Percentiles rank a stretch among this genome's conserved stretches.
These are phyloP conservation scores for Eupeodes corollae DNA, from an alignment of 1,140 invertebrate genomes.

Conservation along the genomic window DNA sequence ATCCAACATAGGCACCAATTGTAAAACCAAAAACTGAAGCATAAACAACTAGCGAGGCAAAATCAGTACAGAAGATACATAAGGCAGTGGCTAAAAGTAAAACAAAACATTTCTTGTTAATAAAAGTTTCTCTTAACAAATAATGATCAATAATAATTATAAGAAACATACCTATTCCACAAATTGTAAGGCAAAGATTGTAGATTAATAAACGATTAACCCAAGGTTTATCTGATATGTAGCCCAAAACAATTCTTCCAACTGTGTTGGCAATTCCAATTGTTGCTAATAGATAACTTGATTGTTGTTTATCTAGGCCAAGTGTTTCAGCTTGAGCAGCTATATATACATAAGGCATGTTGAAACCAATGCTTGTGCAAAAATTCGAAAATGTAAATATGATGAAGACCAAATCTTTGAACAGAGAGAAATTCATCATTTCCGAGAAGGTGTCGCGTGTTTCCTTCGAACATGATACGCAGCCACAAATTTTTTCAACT, in stretches of 20 bases:
- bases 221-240: conserved; percentile 76
- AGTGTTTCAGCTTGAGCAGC: conserved; percentile 52
- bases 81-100: conserved; percentile 62
- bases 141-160: neutral
- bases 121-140: neutral
- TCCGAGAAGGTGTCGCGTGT: conserved; percentile 58
- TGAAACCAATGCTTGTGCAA: conserved; percentile 91
- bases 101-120: conserved; percentile 13
- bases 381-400: conserved; percentile 90
- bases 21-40: conserved; percentile 75
- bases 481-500: conserved; percentile 33
- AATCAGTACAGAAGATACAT: conserved; percentile 59
- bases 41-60: conserved; percentile 61
- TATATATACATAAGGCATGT: conserved; percentile 83
- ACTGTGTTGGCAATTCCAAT: conserved; percentile 80
- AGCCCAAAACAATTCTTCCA: conserved; percentile 77
- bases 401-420: conserved; percentile 79
- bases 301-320: conserved; percentile 43
- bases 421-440: conserved; percentile 75
- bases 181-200: conserved; percentile 71
- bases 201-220: conserved; percentile 82
- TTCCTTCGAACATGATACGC: conserved; percentile 44
- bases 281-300: conserved; percentile 58
- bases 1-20: conserved; percentile 83
- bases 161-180: conserved; percentile 59